Evolutionary conservation across 2,797 vertebrate genomes (phyloP).

Genomic region (Cuniculus paca): DNA sequence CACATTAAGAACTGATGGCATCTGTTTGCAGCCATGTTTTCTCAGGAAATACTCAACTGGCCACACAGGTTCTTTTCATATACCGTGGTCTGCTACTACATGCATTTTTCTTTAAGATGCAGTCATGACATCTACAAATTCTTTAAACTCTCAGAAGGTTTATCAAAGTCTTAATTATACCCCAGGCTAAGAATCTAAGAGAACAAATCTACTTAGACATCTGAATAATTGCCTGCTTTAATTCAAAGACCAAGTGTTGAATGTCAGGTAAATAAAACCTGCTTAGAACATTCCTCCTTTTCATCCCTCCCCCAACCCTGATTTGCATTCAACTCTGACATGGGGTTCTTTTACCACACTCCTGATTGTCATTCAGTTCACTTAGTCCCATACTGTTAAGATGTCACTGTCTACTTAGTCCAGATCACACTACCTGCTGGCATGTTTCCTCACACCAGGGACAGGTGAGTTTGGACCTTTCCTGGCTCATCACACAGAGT

Average conservation of each 20-base stretch:
- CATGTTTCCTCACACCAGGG: constrained; percentile 5
- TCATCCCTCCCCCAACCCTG: neutral
- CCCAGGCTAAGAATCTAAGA: constrained; percentile 39
- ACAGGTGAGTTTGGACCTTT: constrained; percentile 10
- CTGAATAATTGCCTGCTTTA: constrained; percentile 28
- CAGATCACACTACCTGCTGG: constrained; percentile 31
- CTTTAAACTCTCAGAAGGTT: constrained; percentile 54
- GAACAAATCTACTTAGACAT: constrained; percentile 36
- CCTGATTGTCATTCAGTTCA: neutral
- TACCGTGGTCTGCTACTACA: neutral
- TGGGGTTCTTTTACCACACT: constrained; percentile 8
- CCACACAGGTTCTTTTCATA: neutral
- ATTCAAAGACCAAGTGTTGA: constrained; percentile 73
- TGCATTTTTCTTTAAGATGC: neutral
- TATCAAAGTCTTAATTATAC: constrained; percentile 53
- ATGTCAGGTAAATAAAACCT: constrained; percentile 62
- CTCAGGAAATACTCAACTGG: neutral
- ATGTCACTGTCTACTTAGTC: constrained; percentile 34
- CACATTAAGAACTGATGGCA: neutral
- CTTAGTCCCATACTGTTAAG: neutral
- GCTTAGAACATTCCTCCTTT: neutral
- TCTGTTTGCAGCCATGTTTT: neutral
- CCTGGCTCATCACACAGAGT: constrained; percentile 76
- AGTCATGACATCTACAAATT: constrained; percentile 49
- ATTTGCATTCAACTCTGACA: constrained; percentile 63